Conservation (phyloP, 37 sponge, comb jelly and placozoan genomes). For the Tethya wilhelma region DNA sequence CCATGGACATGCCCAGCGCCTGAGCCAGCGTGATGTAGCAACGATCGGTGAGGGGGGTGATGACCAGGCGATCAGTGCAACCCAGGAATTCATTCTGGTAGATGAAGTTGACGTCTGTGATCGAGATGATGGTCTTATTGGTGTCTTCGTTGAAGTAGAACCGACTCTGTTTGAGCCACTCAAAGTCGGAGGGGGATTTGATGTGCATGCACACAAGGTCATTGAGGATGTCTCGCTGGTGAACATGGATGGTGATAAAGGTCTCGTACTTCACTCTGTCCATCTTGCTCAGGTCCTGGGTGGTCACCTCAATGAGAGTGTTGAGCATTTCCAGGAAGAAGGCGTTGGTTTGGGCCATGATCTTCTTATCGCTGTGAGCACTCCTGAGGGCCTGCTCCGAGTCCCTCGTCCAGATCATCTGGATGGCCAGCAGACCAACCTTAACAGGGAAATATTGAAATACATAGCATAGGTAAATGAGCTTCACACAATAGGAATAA, state of each 20-base stretch:
- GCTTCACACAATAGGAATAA: no score
- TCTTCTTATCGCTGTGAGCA: constrained; percentile 85
- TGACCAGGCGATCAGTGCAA: constrained; percentile 95
- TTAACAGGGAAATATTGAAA: no score
- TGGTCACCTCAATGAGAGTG: constrained; percentile 86
- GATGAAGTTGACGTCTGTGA: constrained; percentile 95
- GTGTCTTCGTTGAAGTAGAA: constrained; percentile 96
- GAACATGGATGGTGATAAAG: constrained; percentile 94
- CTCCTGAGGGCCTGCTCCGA: constrained; percentile 80
- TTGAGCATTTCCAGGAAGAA: constrained; percentile 90
- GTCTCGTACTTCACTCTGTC: constrained; percentile 91
- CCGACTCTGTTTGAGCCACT: constrained; percentile 97
- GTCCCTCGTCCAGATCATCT: constrained; percentile 96
- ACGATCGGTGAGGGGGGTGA: constrained; percentile 98
- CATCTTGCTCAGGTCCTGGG: constrained; percentile 73
- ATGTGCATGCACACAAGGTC: constrained; percentile 88
- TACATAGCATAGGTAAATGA: no score
- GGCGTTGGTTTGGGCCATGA: constrained; percentile 76
- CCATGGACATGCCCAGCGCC: constrained; percentile 97
- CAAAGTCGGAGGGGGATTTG: constrained; percentile 83
- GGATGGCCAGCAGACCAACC: constrained; percentile 94
- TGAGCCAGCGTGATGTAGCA: constrained; percentile 99
- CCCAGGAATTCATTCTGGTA: constrained; percentile 99
- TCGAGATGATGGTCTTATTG: constrained; percentile 83
- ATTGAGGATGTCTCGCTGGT: constrained; percentile 94